A percentile compares a stretch with the other conserved stretches of the same genome.
phyloP scores from a whole-genome alignment of 1,140 invertebrate genomes.

The Drosophila ercepeae region DNA sequence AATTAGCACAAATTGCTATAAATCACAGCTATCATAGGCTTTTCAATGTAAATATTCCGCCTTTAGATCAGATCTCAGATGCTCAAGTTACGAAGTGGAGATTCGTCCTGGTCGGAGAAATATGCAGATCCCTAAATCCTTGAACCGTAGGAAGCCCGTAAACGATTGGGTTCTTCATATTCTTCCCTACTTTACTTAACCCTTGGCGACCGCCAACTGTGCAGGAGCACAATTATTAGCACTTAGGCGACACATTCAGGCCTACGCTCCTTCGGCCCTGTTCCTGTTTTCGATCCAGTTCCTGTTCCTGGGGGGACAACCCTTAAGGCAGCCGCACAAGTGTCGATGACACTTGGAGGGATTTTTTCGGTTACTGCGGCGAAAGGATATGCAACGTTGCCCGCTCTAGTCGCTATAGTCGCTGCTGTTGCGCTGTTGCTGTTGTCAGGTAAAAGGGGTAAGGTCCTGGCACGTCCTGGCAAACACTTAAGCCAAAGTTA shows the following conservation, averaged over 20 bases:
- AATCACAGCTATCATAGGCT: slow-evolving; percentile 5
- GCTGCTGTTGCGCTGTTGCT: slow-evolving; percentile 5
- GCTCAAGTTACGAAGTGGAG: slow-evolving; percentile 38
- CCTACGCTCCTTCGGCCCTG: slow-evolving; percentile 34
- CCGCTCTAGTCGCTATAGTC: slow-evolving; percentile 13
- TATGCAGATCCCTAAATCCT: slow-evolving; percentile 31
- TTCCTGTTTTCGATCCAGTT: slow-evolving; percentile 15
- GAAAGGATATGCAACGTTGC: slow-evolving; percentile 66
- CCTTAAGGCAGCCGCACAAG: slow-evolving; percentile 72
- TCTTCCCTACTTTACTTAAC: slow-evolving; percentile 2
- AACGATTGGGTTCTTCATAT: too few species aligned
- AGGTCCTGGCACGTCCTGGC: slow-evolving; percentile 60
- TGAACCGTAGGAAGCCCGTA: slow-evolving; percentile 13
- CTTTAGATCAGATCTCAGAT: slow-evolving; percentile 38
- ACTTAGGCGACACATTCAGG: slow-evolving; percentile 74
- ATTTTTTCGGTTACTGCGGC: slow-evolving; percentile 54
- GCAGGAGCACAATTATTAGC: slow-evolving; percentile 78
- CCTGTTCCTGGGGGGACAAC: slow-evolving; percentile 55
- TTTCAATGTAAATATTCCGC: slow-evolving; percentile 43
- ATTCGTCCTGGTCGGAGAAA: slow-evolving; percentile 1
- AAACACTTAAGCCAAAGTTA: slow-evolving; percentile 82
- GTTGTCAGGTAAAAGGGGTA: slow-evolving; percentile 51
- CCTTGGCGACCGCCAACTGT: slow-evolving; percentile 64
- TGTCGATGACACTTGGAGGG: slow-evolving; percentile 80
- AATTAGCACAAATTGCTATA: slow-evolving; percentile 31